Conservation (phyloP, 1,140 invertebrate genomes). For the Calycopis cecrops region DNA sequence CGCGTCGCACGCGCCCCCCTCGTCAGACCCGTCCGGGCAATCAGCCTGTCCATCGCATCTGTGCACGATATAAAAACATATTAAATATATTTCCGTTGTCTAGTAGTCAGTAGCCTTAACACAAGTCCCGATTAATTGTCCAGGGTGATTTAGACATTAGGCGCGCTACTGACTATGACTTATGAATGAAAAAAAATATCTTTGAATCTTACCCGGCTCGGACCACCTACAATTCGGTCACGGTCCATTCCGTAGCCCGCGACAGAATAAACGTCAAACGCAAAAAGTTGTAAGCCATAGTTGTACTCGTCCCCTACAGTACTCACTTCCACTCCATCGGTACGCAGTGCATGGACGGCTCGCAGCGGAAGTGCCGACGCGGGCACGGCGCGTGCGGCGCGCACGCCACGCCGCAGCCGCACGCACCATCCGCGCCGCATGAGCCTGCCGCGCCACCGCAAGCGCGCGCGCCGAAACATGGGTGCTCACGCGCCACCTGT, state of each 20-base stretch:
- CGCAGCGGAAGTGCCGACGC: slow-evolving; percentile 86
- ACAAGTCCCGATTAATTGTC: too few species aligned
- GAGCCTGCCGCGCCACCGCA: slow-evolving; percentile 82
- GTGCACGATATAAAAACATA: not conserved
- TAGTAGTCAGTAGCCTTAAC: too few species aligned
- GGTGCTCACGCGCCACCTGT: slow-evolving; percentile 44
- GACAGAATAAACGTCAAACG: too few species aligned
- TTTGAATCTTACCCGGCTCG: too few species aligned
- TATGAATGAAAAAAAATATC: too few species aligned
- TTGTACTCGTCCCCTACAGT: too few species aligned
- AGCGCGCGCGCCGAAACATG: slow-evolving; percentile 75
- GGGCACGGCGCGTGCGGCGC: slow-evolving; percentile 80
- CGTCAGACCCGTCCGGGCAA: slow-evolving; percentile 89
- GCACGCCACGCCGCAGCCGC: slow-evolving; percentile 90
- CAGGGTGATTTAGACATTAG: too few species aligned
- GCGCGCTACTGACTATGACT: too few species aligned
- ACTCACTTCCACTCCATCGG: slow-evolving; percentile 83
- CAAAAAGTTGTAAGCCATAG: too few species aligned
- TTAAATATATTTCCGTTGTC: not conserved
- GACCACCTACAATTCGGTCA: too few species aligned
- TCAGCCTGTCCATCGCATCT: slow-evolving; percentile 89
- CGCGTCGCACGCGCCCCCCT: slow-evolving; percentile 84
- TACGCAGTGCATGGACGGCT: slow-evolving; percentile 80
- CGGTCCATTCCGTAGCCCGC: too few species aligned
- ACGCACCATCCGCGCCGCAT: slow-evolving; percentile 64